Percentiles rank a stretch among this genome's conserved stretches.
Evolutionary conservation across 2,888 invertebrate genomes (phyloP).

Genomic region (Epicampocera succincta): DNA sequence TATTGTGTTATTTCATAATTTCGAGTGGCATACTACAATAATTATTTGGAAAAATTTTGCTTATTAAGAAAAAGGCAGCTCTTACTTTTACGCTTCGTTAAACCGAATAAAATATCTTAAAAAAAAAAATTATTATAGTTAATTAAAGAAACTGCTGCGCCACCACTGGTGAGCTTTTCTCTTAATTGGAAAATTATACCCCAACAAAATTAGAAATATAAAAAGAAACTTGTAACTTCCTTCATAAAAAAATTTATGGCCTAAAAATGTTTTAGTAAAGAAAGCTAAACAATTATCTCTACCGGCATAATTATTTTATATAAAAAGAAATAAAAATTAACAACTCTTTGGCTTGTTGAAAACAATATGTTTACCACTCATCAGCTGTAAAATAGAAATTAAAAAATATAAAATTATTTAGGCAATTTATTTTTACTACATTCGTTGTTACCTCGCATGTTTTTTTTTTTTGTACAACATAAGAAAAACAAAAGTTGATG

Average conservation of each 20-base stretch:
- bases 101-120: slow-evolving; percentile 15
- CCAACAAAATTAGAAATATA: not conserved
- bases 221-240: slow-evolving; percentile 40
- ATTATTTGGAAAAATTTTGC: slow-evolving; percentile 13
- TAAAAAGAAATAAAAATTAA: slow-evolving; percentile 18
- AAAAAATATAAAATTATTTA: slow-evolving; percentile 30
- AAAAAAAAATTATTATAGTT: too few species aligned
- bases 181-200: slow-evolving; percentile 28
- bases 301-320: slow-evolving; percentile 41
- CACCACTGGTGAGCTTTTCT: slow-evolving; percentile 15
- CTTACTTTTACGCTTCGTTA: slow-evolving; percentile 34
- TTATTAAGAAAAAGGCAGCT: slow-evolving; percentile 15
- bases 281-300: slow-evolving; percentile 1
- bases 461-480: too few species aligned
- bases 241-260: slow-evolving; percentile 21
- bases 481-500: too few species aligned
- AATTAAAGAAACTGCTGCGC: slow-evolving; percentile 31
- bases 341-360: slow-evolving; percentile 19
- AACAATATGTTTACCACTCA: not conserved
- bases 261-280: slow-evolving; percentile 1
- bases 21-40: slow-evolving; percentile 26
- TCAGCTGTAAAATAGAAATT: slow-evolving; percentile 41
- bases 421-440: not conserved
- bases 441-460: too few species aligned
- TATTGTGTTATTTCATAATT: slow-evolving; percentile 9